These are phyloP conservation scores for Papilio elwesi DNA, from an alignment of 2,888 invertebrate species.

Conservation along the genomic window DNA sequence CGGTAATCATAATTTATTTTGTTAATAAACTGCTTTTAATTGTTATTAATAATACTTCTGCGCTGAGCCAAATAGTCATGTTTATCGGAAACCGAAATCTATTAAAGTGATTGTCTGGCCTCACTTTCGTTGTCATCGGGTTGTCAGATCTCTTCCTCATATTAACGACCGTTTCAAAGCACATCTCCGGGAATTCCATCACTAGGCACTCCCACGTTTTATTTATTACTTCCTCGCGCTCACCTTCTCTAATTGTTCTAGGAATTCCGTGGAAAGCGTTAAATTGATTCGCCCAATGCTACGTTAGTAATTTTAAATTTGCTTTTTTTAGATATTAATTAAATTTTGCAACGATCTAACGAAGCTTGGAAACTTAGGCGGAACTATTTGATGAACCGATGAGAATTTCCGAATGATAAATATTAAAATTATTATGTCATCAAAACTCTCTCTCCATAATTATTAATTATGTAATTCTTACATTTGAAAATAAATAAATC, in stretches of 20 bases:
- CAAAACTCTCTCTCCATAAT: constrained; percentile 15
- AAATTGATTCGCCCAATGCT: constrained; percentile 33
- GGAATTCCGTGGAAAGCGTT: constrained; percentile 49
- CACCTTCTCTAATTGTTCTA: constrained; percentile 62
- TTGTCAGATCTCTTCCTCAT: constrained; percentile 62
- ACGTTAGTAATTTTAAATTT: constrained; percentile 12
- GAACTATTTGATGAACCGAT: neutral
- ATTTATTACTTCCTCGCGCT: constrained; percentile 77
- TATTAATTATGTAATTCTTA: neutral
- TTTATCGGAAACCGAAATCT: constrained; percentile 23
- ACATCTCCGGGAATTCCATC: constrained; percentile 72
- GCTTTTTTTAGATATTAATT: constrained; percentile 7
- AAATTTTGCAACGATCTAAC: constrained; percentile 23
- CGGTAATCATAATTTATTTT: too few relatives aligned
- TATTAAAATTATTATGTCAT: neutral
- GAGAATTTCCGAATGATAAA: neutral
- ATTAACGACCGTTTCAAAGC: constrained; percentile 59
- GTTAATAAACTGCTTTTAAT: neutral
- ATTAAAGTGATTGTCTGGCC: constrained; percentile 43
- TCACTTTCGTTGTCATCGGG: constrained; percentile 60
- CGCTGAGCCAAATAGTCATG: constrained; percentile 11
- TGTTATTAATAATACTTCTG: neutral
- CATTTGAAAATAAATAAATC: too few relatives aligned
- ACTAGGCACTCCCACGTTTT: constrained; percentile 67
- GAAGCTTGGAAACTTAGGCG: constrained; percentile 4